Evolutionary conservation across 2,888 invertebrate genomes (phyloP).

Genomic region (Ennomos quercinarius): DNA sequence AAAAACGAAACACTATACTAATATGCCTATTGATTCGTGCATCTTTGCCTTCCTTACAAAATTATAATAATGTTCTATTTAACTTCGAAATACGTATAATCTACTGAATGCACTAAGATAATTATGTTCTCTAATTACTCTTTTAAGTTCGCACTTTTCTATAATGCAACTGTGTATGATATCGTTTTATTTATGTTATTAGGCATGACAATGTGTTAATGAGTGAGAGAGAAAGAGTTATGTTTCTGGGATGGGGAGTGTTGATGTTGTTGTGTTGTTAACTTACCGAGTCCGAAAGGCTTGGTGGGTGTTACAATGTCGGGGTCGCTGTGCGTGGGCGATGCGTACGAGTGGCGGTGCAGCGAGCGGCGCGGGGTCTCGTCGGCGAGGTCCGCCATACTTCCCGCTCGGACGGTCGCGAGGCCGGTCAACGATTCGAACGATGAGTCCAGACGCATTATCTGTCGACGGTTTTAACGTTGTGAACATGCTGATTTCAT

Average conservation of each 20-base stretch:
- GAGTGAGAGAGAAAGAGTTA: constrained; percentile 46
- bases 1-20: constrained; percentile 55
- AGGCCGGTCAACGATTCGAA: constrained; percentile 91
- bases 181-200: constrained; percentile 39
- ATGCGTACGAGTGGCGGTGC: constrained; percentile 85
- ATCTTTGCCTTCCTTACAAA: constrained; percentile 50
- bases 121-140: constrained; percentile 29
- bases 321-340: constrained; percentile 78
- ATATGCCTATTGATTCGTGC: constrained; percentile 57
- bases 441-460: constrained; percentile 92
- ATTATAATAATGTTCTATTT: constrained; percentile 40
- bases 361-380: constrained; percentile 77
- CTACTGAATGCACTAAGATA: constrained; percentile 69
- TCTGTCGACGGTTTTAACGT: constrained; percentile 71
- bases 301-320: constrained; percentile 88
- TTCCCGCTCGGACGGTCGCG: constrained; percentile 90
- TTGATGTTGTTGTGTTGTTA: constrained; percentile 6
- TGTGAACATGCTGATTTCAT: background rate
- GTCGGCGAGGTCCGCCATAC: constrained; percentile 92
- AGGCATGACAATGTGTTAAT: constrained; percentile 60
- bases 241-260: constrained; percentile 28
- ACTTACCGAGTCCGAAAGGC: constrained; percentile 93
- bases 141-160: constrained; percentile 37
- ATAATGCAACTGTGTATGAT: constrained; percentile 54
- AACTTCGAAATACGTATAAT: constrained; percentile 46